These are phyloP conservation scores for Dipodomys ordii DNA, from an alignment of 2,113 vertebrate genomes.

Conservation along the genomic window DNA sequence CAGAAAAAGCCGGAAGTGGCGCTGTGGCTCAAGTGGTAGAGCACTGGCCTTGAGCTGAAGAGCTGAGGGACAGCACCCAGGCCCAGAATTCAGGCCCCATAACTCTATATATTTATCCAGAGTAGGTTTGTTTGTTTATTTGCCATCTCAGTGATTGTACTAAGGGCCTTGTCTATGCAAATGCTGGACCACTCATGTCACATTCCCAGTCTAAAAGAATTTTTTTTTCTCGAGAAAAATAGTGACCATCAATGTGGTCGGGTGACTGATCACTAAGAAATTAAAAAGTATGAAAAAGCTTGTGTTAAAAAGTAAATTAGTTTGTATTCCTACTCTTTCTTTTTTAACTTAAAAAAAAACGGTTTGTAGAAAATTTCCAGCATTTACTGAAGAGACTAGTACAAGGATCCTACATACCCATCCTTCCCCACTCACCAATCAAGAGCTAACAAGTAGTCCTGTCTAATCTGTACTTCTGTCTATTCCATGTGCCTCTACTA, in stretches of 20 bases:
- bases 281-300: not conserved
- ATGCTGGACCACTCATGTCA: too few species aligned
- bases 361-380: not conserved
- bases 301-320: not conserved
- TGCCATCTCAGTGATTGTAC: too few species aligned
- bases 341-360: slow-evolving; percentile 24
- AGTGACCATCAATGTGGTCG: not conserved
- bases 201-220: not conserved
- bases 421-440: not conserved
- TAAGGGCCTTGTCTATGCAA: too few species aligned
- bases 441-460: not conserved
- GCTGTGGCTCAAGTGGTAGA: too few species aligned
- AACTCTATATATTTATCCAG: not conserved
- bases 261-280: not conserved
- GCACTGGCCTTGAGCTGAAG: too few species aligned
- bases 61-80: too few species aligned
- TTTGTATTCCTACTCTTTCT: not conserved
- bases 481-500: not conserved
- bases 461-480: not conserved
- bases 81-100: too few species aligned
- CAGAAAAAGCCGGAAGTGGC: too few species aligned
- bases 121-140: not conserved
- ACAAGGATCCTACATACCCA: not conserved
- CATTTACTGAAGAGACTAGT: not conserved
- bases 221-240: not conserved